Evolutionary conservation across 2,888 invertebrate genomes (phyloP).

Genomic region (Choristoneura rosaceana): DNA sequence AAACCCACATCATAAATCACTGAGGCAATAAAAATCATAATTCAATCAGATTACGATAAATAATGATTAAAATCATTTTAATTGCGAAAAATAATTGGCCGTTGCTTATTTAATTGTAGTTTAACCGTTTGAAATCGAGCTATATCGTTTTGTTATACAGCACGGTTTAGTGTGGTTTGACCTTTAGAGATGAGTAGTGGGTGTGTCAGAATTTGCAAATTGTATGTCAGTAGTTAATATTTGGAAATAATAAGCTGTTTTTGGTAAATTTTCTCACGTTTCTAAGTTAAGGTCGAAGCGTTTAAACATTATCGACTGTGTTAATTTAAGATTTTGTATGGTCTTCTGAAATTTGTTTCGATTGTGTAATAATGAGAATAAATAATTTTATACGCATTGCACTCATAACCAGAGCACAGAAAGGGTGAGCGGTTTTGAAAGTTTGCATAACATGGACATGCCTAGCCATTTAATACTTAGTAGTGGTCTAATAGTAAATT

Average conservation of each 20-base stretch:
- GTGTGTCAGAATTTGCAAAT: conserved; percentile 14
- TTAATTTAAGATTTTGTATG: not conserved
- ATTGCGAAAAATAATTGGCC: conserved; percentile 33
- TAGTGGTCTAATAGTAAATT: no score
- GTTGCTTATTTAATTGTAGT: conserved; percentile 12
- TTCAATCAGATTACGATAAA: conserved; percentile 27
- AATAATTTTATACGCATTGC: no score
- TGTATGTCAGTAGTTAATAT: conserved; percentile 14
- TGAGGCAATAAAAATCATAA: conserved; percentile 16
- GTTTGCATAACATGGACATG: no score
- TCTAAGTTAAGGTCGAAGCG: not conserved
- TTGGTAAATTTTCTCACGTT: conserved; percentile 9
- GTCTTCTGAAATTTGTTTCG: not conserved
- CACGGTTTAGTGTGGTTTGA: conserved; percentile 11
- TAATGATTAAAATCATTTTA: conserved; percentile 17
- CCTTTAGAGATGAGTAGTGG: conserved; percentile 21
- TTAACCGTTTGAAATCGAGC: not conserved
- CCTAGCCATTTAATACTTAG: no score
- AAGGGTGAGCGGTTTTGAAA: no score
- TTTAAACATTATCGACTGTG: not conserved
- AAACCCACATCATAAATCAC: conserved; percentile 6
- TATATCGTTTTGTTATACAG: conserved; percentile 16
- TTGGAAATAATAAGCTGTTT: not conserved
- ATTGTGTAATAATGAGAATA: not conserved
- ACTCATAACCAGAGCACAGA: no score